A percentile compares a stretch with the other conserved stretches of the same genome.
phyloP scores from a whole-genome alignment of 2,113 vertebrate species.

The Albula goreensis region DNA sequence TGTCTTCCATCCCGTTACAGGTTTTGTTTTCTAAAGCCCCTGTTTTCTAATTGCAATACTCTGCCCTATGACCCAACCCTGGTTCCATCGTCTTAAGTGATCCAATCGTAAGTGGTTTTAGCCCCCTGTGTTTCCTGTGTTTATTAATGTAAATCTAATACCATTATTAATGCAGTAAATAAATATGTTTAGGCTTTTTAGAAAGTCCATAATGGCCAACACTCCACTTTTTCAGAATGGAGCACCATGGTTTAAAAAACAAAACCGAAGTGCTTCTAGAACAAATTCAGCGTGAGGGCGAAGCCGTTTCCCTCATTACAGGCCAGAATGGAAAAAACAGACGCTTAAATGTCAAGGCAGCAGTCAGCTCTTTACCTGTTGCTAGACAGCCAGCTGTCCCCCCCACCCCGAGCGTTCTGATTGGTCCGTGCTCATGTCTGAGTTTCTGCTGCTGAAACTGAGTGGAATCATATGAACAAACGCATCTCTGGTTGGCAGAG shows the following conservation, averaged over 20 bases:
- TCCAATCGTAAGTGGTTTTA: background rate
- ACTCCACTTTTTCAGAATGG: background rate
- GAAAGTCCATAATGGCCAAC: background rate
- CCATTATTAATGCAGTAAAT: background rate
- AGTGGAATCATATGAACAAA: no score
- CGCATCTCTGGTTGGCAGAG: no score
- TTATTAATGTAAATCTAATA: background rate
- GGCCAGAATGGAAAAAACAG: background rate
- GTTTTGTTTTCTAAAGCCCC: background rate
- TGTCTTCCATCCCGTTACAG: background rate
- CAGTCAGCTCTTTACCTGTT: background rate
- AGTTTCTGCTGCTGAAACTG: background rate
- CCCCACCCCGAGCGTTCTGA: background rate
- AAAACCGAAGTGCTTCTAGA: background rate
- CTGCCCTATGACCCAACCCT: background rate
- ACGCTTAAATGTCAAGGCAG: background rate
- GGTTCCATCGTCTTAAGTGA: background rate
- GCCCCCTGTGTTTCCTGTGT: background rate
- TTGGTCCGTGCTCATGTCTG: background rate
- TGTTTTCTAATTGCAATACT: no score
- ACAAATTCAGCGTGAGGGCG: background rate
- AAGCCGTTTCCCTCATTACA: no score
- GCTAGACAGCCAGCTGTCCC: background rate
- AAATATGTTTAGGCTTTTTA: background rate
- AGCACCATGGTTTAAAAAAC: background rate